These are phyloP conservation scores for Phengaris arion DNA, from an alignment of 2,888 invertebrate species.

Conservation along the genomic window DNA sequence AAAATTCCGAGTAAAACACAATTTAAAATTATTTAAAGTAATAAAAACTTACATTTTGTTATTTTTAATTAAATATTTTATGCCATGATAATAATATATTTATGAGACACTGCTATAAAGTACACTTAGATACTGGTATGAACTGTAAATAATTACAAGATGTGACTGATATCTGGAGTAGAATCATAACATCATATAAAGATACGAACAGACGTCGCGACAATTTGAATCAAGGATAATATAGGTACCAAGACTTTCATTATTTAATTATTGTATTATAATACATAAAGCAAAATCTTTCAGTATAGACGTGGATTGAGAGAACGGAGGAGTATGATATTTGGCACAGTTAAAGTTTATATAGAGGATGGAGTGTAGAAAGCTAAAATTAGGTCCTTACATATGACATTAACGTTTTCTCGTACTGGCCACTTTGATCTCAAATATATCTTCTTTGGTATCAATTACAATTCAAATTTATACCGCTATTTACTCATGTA, in stretches of 20 bases:
- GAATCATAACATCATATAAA: constrained; percentile 1
- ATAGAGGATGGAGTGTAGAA: no score
- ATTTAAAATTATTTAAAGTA: not conserved
- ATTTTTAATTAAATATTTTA: not conserved
- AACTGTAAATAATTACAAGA: constrained; percentile 19
- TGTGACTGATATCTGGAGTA: constrained; percentile 22
- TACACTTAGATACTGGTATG: not conserved
- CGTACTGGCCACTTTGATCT: no score
- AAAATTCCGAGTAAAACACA: not conserved
- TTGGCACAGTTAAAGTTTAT: no score
- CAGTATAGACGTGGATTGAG: no score
- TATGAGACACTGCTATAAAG: not conserved
- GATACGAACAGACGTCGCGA: not conserved
- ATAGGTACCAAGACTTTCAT: not conserved
- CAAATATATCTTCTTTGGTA: no score
- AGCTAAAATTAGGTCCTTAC: no score
- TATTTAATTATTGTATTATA: no score
- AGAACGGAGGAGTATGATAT: no score
- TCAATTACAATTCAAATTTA: no score
- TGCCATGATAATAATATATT: not conserved
- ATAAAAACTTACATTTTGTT: not conserved
- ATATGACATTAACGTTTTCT: no score
- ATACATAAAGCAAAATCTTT: no score
- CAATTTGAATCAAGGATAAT: not conserved
- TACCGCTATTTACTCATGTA: no score